These are phyloP conservation scores for Scyliorhinus canicula DNA, from an alignment of 2,797 vertebrate species.

Conservation along the genomic window DNA sequence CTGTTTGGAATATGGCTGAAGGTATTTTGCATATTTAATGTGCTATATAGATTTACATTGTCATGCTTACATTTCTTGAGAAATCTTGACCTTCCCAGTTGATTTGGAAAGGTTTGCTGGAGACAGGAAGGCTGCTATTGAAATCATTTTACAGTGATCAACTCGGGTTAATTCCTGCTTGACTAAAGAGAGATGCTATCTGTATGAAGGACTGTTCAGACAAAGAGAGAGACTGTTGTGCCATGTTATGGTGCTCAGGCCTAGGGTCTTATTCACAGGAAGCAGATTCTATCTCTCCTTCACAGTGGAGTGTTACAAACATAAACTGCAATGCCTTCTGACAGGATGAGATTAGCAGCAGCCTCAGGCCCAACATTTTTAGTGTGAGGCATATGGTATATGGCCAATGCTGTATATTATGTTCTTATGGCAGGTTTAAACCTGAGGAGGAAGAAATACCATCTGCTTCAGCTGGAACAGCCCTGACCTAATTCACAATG, in stretches of 20 bases:
- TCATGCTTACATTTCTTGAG: slow-evolving; percentile 4
- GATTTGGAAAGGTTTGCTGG: slow-evolving; percentile 8
- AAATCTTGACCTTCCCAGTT: neutral
- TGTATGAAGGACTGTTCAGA: slow-evolving; percentile 29
- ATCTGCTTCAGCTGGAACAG: slow-evolving; percentile 19
- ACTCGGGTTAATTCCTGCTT: slow-evolving; percentile 12
- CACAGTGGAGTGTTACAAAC: slow-evolving; percentile 33
- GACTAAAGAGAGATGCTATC: slow-evolving; percentile 29
- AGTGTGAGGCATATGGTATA: slow-evolving; percentile 27
- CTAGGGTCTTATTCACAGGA: slow-evolving; percentile 30
- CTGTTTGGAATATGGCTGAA: neutral
- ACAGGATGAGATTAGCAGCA: slow-evolving; percentile 30
- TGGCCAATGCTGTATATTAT: neutral
- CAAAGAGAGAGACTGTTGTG: slow-evolving; percentile 29
- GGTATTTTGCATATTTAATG: neutral
- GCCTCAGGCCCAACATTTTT: slow-evolving; percentile 18
- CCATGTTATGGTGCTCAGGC: slow-evolving; percentile 17
- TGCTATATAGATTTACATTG: neutral
- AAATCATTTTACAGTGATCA: slow-evolving; percentile 10
- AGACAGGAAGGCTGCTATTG: neutral
- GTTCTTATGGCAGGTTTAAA: neutral
- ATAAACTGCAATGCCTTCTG: slow-evolving; percentile 27
- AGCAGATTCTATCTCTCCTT: slow-evolving; percentile 36
- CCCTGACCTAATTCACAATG: slow-evolving; percentile 5
- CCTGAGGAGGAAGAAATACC: slow-evolving; percentile 26